Evolutionary conservation across 2,888 invertebrate genomes (phyloP).

Genomic region (Carpatolechia fugitivella): DNA sequence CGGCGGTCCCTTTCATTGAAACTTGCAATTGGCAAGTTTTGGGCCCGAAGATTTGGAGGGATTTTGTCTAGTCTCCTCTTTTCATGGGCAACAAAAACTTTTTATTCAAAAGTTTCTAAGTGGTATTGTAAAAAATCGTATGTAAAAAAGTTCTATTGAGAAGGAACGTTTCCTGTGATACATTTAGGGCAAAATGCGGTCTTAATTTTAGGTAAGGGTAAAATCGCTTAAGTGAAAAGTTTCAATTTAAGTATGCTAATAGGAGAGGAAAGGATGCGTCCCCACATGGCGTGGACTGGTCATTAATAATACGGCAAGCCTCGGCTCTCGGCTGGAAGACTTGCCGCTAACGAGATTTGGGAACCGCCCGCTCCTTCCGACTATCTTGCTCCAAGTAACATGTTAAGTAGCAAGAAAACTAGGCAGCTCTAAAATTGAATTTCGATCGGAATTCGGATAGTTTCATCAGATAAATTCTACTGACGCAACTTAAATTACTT

Average conservation of each 20-base stretch:
- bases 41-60: constrained; percentile 49
- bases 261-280: constrained; percentile 25
- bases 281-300: constrained; percentile 21
- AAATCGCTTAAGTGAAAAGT: constrained; percentile 26
- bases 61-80: constrained; percentile 48
- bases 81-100: constrained; percentile 28
- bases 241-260: constrained; percentile 28
- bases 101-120: constrained; percentile 30
- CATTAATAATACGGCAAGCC: constrained; percentile 18
- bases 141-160: constrained; percentile 19
- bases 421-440: constrained; percentile 5
- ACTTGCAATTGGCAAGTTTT: constrained; percentile 67
- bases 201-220: neutral
- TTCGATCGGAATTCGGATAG: neutral
- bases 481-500: too few relatives aligned
- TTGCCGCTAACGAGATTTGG: constrained; percentile 19
- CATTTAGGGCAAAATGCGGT: neutral
- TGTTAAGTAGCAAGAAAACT: constrained; percentile 8
- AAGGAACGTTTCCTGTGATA: neutral
- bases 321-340: constrained; percentile 3
- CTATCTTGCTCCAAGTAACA: constrained; percentile 10
- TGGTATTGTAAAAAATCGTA: constrained; percentile 21
- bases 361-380: constrained; percentile 11
- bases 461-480: too few relatives aligned
- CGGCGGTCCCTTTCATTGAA: constrained; percentile 68